phyloP scores from a whole-genome alignment of 2,888 invertebrate species.

The Smittia aterrima region DNA sequence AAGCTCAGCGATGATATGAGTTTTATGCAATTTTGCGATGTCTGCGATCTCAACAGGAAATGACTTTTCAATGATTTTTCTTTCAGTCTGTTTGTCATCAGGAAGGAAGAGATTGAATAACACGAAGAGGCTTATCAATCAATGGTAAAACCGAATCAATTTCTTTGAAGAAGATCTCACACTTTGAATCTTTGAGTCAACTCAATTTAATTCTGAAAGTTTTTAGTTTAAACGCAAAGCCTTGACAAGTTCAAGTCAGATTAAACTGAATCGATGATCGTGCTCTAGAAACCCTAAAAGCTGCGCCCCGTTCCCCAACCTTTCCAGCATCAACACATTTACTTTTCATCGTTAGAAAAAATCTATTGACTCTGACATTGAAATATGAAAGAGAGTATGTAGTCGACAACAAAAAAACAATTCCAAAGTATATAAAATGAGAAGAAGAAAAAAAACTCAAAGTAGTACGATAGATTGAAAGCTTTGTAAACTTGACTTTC shows the following conservation, averaged over 20 bases:
- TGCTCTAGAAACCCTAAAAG: no score
- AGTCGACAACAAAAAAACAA: slow-evolving; percentile 1
- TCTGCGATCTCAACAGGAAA: slow-evolving; percentile 1
- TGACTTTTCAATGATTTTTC: not conserved
- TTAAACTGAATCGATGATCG: no score
- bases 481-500: slow-evolving; percentile 39
- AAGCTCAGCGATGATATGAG: not conserved
- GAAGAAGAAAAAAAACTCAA: slow-evolving; percentile 11
- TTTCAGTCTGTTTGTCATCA: no score
- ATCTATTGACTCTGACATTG: slow-evolving; percentile 21
- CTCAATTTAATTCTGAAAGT: no score
- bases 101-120: no score
- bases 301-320: not conserved
- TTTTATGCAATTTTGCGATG: no score
- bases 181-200: no score
- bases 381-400: slow-evolving; percentile 7
- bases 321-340: not conserved
- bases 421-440: not conserved
- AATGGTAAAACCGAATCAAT: no score
- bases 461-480: slow-evolving; percentile 34
- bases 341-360: not conserved
- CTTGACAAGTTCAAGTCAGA: no score
- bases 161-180: no score
- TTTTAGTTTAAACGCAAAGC: no score
- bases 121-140: no score